Evolutionary conservation across 1,140 invertebrate genomes (phyloP).

Genomic region (Drosophila funebris): DNA sequence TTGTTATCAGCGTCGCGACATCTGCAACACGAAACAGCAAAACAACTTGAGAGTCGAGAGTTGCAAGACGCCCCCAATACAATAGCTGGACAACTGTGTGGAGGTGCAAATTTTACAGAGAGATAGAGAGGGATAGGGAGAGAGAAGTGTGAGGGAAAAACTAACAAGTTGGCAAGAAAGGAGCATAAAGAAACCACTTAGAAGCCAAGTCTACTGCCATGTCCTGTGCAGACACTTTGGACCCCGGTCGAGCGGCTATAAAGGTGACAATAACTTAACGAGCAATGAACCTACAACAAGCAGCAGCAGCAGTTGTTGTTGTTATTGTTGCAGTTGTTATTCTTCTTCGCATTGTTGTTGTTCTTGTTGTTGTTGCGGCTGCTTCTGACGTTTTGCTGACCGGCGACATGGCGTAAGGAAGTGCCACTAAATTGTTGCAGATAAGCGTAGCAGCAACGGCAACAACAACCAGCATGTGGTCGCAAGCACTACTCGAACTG

Average conservation of each 20-base stretch:
- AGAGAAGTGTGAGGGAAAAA: constrained; percentile 23
- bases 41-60: constrained; percentile 6
- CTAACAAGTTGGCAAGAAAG: constrained; percentile 42
- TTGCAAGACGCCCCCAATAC: constrained; percentile 21
- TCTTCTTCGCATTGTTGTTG: background rate
- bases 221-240: constrained; percentile 68
- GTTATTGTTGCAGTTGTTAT: constrained; percentile 20
- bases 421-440: constrained; percentile 79
- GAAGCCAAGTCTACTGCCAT: constrained; percentile 60
- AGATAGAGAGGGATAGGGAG: too few species aligned
- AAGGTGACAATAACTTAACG: constrained; percentile 82
- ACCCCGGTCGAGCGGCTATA: constrained; percentile 55
- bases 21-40: constrained; percentile 34
- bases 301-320: constrained; percentile 28
- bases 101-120: constrained; percentile 46
- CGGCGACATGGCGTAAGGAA: constrained; percentile 75
- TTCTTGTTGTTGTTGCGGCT: constrained; percentile 27
- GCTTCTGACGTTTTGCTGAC: constrained; percentile 46
- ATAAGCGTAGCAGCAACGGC: constrained; percentile 50
- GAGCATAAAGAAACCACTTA: constrained; percentile 45
- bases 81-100: constrained; percentile 24
- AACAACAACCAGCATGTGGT: constrained; percentile 64
- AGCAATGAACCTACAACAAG: constrained; percentile 72
- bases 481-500: constrained; percentile 10
- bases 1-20: constrained; percentile 50